A percentile compares a stretch with the other conserved stretches of the same genome.
Conservation (phyloP, 2,888 invertebrate species). For the Deilephila elpenor region DNA sequence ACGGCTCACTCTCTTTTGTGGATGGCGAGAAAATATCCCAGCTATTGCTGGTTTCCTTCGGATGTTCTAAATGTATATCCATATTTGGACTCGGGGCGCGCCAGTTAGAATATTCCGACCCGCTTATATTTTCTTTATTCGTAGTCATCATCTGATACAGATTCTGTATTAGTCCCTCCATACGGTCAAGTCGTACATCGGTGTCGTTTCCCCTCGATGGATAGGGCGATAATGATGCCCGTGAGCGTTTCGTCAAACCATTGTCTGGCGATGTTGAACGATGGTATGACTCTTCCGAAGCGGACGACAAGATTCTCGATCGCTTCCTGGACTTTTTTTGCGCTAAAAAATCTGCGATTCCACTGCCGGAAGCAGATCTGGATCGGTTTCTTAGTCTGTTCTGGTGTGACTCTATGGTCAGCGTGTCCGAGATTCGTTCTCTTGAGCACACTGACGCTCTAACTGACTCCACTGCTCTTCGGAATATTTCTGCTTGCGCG, state of each 20-base stretch:
- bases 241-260: neutral
- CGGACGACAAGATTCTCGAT: neutral
- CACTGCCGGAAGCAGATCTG: neutral
- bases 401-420: neutral
- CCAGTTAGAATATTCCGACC: neutral
- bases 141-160: neutral
- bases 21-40: neutral
- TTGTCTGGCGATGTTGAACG: neutral
- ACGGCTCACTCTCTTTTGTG: conserved; percentile 9
- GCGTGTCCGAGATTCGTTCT: neutral
- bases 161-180: neutral
- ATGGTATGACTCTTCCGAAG: neutral
- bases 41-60: neutral
- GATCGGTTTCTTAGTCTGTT: neutral
- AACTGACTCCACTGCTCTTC: neutral
- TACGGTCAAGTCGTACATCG: neutral
- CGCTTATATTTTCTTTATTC: neutral
- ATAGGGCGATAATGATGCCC: neutral
- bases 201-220: neutral
- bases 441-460: neutral
- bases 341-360: neutral
- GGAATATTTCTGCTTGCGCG: neutral
- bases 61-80: neutral
- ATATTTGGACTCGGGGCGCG: neutral
- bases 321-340: neutral